A percentile compares a stretch with the other conserved stretches of the same genome.
These are phyloP conservation scores for Scylla paramamosain DNA, from an alignment of 1,140 invertebrate species.

Conservation along the genomic window DNA sequence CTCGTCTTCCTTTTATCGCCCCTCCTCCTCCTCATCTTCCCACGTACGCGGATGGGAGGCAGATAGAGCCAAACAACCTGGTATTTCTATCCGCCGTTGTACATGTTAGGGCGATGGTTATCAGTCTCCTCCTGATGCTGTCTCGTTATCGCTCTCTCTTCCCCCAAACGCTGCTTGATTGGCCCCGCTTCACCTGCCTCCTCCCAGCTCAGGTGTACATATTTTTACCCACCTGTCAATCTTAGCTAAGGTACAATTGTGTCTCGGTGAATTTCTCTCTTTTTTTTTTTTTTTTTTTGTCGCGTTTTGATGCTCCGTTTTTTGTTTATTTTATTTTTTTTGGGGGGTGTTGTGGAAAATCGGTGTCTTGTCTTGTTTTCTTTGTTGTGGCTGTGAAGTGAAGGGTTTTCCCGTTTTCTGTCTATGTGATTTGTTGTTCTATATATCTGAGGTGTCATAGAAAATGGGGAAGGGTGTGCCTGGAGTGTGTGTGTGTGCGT, in stretches of 20 bases:
- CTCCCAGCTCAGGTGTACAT: background rate
- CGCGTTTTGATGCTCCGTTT: background rate
- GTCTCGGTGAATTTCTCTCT: background rate
- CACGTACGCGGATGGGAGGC: background rate
- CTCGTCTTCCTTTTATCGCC: background rate
- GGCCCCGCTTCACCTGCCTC: background rate
- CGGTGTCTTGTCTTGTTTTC: background rate
- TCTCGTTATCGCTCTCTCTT: background rate
- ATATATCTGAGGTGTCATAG: background rate
- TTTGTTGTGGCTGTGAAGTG: background rate
- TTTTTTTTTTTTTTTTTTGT: background rate
- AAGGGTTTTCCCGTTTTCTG: too few species aligned
- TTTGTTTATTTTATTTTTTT: too few species aligned
- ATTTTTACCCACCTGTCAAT: background rate
- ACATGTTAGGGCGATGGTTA: conserved; percentile 6
- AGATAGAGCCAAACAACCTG: background rate
- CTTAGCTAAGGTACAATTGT: background rate
- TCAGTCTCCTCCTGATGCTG: background rate
- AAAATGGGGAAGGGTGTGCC: background rate
- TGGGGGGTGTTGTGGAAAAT: too few species aligned
- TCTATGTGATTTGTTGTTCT: too few species aligned
- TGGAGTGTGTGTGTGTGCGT: too few species aligned
- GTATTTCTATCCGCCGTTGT: background rate
- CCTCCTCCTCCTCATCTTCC: background rate
- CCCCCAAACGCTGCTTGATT: background rate